Conservation (phyloP, 2,113 vertebrate species). For the Panurus biarmicus region DNA sequence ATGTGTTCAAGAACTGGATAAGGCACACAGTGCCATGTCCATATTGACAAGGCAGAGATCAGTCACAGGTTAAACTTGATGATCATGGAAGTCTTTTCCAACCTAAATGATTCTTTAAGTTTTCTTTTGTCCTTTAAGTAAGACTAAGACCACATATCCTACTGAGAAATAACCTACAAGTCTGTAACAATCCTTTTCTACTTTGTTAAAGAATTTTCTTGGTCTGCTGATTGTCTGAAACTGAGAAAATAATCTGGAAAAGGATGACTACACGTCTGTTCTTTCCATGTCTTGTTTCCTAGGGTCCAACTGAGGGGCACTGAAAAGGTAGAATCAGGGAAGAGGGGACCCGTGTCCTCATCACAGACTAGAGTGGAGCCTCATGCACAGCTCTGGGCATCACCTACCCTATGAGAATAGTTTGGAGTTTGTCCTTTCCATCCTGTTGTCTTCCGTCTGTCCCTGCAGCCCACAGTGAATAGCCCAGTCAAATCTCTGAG, state of each 20-base stretch:
- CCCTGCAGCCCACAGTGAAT: not conserved
- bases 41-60: not conserved
- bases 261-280: not conserved
- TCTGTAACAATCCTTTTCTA: not conserved
- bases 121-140: not conserved
- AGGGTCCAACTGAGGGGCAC: rapidly evolving
- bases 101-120: not conserved
- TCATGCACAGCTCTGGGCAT: not conserved
- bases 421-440: not conserved
- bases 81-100: not conserved
- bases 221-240: not conserved
- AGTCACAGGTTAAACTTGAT: rapidly evolving
- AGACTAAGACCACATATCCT: not conserved
- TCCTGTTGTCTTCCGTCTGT: not conserved
- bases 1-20: not conserved
- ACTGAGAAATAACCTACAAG: not conserved
- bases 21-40: not conserved
- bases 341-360: rapidly evolving
- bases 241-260: not conserved
- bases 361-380: not conserved
- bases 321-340: rapidly evolving
- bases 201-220: not conserved
- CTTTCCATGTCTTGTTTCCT: not conserved
- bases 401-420: not conserved
- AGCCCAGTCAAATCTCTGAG: not conserved